Evolutionary conservation across 2,888 invertebrate species (phyloP).

Genomic region (Sinotaia quadrata): DNA sequence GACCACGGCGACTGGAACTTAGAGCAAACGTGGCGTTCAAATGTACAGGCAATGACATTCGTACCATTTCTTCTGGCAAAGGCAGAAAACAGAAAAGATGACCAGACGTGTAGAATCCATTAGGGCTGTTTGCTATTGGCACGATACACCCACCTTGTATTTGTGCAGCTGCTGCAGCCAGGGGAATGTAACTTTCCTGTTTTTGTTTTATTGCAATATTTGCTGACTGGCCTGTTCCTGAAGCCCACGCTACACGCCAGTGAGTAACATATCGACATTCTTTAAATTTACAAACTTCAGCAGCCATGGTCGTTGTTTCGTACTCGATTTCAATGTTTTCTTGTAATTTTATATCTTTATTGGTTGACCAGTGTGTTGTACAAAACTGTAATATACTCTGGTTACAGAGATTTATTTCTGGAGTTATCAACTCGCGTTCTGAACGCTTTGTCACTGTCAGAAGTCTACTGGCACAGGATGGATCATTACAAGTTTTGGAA

Average conservation of each 20-base stretch:
- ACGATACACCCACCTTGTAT: background rate
- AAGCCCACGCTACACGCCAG: constrained; percentile 44
- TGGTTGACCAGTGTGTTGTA: background rate
- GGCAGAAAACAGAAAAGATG: constrained; percentile 50
- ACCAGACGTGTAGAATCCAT: constrained; percentile 43
- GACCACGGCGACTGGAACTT: constrained; percentile 55
- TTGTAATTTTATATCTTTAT: background rate
- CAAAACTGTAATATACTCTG: background rate
- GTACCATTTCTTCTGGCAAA: constrained; percentile 4
- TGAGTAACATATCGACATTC: background rate
- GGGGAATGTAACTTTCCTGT: constrained; percentile 38
- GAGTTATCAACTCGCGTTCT: background rate
- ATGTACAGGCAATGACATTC: constrained; percentile 53
- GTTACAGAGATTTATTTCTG: background rate
- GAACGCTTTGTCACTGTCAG: constrained; percentile 18
- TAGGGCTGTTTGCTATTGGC: constrained; percentile 3
- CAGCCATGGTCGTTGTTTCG: background rate
- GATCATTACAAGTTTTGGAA: constrained; percentile 23
- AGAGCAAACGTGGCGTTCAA: constrained; percentile 65
- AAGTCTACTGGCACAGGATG: constrained; percentile 8
- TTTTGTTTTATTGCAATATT: constrained; percentile 7
- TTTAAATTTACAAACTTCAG: background rate
- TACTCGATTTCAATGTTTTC: background rate
- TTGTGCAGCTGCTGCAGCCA: constrained; percentile 25
- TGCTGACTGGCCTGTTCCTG: constrained; percentile 31